phyloP scores from a whole-genome alignment of 2,113 vertebrate species.

The Microcebus lehilahytsara region DNA sequence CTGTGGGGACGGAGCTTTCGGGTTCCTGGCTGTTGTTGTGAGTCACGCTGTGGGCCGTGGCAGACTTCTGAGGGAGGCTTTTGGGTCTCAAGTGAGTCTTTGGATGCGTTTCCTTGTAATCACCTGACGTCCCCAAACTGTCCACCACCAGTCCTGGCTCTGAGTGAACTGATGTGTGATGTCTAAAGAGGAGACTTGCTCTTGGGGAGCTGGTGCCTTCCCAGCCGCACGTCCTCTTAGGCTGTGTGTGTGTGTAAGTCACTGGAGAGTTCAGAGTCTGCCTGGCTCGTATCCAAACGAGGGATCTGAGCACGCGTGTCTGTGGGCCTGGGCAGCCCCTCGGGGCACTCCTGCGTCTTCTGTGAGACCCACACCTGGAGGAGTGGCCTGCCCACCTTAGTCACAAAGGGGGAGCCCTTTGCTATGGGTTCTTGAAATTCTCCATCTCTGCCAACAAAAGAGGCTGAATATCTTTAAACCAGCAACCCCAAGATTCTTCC shows the following conservation, averaged over 20 bases:
- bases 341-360: neutral
- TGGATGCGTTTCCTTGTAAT: neutral
- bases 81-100: neutral
- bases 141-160: neutral
- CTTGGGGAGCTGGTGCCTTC: neutral
- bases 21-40: neutral
- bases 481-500: neutral
- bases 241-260: neutral
- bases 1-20: neutral
- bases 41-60: neutral
- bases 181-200: neutral
- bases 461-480: neutral
- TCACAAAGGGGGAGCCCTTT: neutral
- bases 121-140: neutral
- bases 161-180: neutral
- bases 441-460: neutral
- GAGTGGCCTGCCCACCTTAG: rapidly evolving
- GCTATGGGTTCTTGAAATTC: neutral
- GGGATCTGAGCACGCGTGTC: neutral
- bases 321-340: neutral
- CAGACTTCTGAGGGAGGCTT: neutral
- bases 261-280: neutral
- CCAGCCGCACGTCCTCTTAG: neutral
- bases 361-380: neutral
- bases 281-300: neutral